Conservation (phyloP, 2,113 vertebrate species). For the Platysteira castanea region DNA sequence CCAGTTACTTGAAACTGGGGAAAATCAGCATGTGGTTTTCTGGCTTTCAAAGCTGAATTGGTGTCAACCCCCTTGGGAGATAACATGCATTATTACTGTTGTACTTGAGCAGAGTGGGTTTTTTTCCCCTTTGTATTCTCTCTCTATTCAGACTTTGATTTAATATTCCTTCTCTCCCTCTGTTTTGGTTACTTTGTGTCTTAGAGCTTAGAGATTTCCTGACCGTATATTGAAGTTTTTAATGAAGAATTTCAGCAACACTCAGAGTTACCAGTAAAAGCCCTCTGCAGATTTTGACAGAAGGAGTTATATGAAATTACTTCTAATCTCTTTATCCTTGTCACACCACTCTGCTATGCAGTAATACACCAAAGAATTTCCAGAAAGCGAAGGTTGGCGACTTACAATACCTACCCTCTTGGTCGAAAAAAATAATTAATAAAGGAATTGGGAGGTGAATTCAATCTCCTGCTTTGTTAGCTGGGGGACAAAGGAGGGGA, state of each 20-base stretch:
- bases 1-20: neutral
- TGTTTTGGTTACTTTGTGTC: conserved; percentile 1
- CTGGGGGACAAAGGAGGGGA: neutral
- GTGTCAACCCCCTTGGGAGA: neutral
- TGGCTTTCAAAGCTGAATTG: neutral
- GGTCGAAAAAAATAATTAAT: neutral
- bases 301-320: conserved; percentile 70
- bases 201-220: conserved; percentile 11
- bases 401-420: conserved; percentile 22
- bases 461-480: neutral
- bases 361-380: conserved; percentile 84
- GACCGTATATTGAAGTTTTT: neutral
- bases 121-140: neutral
- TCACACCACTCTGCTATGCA: conserved; percentile 76
- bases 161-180: neutral
- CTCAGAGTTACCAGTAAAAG: neutral
- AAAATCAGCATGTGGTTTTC: neutral
- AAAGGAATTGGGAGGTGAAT: neutral
- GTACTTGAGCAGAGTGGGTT: neutral
- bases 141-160: neutral
- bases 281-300: conserved; percentile 45
- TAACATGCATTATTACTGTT: neutral
- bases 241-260: conserved; percentile 20
- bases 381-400: conserved; percentile 56
- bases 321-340: conserved; percentile 80